These are phyloP conservation scores for Pocillopora verrucosa DNA, from an alignment of 64 coral and sea anemone species.

Conservation along the genomic window DNA sequence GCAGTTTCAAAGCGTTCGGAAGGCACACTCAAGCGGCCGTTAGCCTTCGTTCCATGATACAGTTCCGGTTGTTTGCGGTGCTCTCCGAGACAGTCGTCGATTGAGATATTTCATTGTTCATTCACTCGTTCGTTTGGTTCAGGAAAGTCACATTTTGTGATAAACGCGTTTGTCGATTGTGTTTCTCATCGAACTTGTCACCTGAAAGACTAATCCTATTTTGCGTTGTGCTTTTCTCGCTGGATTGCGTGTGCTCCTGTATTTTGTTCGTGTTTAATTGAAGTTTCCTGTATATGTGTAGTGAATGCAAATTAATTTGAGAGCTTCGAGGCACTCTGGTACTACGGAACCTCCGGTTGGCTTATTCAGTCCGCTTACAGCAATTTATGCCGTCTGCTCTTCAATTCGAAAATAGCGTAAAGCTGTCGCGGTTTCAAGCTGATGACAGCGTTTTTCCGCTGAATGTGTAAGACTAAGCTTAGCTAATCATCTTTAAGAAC, in stretches of 20 bases:
- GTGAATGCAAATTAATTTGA: constrained; percentile 37
- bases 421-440: background rate
- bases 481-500: too few relatives aligned
- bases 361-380: background rate
- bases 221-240: background rate
- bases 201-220: background rate
- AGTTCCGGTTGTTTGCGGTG: constrained; percentile 15
- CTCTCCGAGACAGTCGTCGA: background rate
- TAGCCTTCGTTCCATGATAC: background rate
- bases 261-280: background rate
- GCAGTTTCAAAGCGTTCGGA: background rate
- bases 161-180: background rate
- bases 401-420: background rate
- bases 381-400: background rate
- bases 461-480: background rate
- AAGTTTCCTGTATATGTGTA: constrained; percentile 12
- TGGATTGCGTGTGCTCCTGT: background rate
- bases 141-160: background rate
- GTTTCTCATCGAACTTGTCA: background rate
- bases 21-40: background rate
- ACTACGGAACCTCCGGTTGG: background rate
- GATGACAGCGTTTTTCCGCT: background rate
- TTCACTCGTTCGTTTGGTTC: constrained; percentile 5
- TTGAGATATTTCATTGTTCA: background rate
- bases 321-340: background rate